Evolutionary conservation across 2,888 invertebrate species (phyloP), one percentile per base, ranked within the genome.

Genomic region (Oeneis ivallda): DNA sequence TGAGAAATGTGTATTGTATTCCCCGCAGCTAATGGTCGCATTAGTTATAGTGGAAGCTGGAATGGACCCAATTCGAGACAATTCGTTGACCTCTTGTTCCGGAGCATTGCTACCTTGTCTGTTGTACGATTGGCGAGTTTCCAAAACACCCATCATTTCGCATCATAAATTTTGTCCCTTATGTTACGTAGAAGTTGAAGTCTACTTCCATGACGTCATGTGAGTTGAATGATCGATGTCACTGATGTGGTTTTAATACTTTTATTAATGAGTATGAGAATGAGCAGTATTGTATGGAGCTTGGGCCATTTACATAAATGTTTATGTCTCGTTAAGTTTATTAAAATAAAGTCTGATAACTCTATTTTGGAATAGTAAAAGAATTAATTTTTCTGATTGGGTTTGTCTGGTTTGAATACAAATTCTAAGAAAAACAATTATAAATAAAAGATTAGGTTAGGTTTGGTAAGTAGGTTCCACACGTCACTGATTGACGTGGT

Each of bases 61-160:
- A 62, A 59, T 43, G 49, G 8, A 6, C 62, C 65, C 62, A 68
- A 68, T 49, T 68, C 59, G 26, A 65, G 61, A 59, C 53, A 59
- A 65, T 62, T 54, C 68, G 58, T 62, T 68, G 62, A 68, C 62
- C 68, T 50, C 39, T 65, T 39, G 37, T 62, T 62, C 47, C 52
- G 47, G 61, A 54, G 62, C 60, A 54, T 62, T 56, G 62, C 59
- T 59, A 68, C 65, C 62, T 65, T 32, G 32, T 63, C 62, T 53
- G 17, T 59, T 43, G 54, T 52, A 15, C 52, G 49, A 56, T 56
- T 68, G 68, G 68, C 68, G 34, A 0, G 8, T 41, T 34, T 59
- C 68, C 68, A 68, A 54, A 54, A 59, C 47, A 54, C 68, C 49
- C 50, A 65, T 65, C 62, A 64, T 58, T 34, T 34, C 49, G 47